Percentiles rank a stretch among this genome's conserved stretches.
Conservation (phyloP, 30 jellyfish, hydroid and myxozoan genomes). For the Mastigias papua region DNA sequence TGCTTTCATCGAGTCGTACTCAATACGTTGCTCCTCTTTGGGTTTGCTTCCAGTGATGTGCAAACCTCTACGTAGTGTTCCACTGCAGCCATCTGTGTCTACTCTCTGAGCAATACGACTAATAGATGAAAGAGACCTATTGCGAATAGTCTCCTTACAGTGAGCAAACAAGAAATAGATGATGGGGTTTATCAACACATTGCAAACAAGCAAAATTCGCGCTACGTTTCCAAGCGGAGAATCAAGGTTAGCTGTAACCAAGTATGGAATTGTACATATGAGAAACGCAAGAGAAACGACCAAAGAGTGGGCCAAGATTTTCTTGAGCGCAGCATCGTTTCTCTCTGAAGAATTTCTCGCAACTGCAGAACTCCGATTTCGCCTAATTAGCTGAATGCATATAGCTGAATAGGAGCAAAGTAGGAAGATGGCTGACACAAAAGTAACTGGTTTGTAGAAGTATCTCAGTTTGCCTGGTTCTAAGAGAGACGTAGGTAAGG, state of each 20-base stretch:
- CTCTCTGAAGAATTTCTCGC: neutral
- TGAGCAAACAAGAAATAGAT: conserved; percentile 8
- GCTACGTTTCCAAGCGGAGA: neutral
- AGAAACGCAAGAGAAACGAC: conserved; percentile 6
- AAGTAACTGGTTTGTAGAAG: neutral
- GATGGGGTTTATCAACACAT: conserved; percentile 15
- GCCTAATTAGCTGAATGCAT: conserved; percentile 12
- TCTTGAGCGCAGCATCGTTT: neutral
- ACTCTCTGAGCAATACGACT: neutral
- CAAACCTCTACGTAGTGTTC: neutral
- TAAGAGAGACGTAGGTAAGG: neutral
- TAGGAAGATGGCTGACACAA: neutral
- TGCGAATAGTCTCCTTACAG: neutral
- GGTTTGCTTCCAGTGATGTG: no score
- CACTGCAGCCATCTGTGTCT: neutral
- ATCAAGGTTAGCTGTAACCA: neutral
- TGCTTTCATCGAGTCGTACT: no score
- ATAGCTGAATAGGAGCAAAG: conserved; percentile 14
- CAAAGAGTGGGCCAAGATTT: neutral
- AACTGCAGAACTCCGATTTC: neutral
- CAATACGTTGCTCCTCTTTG: no score
- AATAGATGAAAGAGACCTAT: neutral
- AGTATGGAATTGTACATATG: conserved; percentile 8
- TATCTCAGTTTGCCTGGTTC: neutral
- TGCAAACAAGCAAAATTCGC: neutral